Evolutionary conservation across 2,888 invertebrate genomes (phyloP).

Genomic region (Aphidoletes aphidimyza): DNA sequence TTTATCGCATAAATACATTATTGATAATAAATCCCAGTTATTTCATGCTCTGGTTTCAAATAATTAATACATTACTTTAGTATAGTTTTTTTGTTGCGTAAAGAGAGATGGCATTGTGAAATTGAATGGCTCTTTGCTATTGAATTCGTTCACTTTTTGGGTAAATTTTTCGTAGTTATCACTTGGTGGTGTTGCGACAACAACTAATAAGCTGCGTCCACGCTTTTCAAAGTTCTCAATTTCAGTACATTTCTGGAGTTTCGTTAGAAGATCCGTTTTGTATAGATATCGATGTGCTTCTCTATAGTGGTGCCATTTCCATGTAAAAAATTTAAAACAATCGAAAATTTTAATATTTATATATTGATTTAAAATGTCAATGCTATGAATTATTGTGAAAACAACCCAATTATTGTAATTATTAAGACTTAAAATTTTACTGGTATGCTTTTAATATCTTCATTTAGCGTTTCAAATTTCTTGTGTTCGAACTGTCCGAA

Average conservation of each 20-base stretch:
- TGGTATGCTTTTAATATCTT: no score
- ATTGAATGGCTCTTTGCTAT: constrained; percentile 81
- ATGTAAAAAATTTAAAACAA: no score
- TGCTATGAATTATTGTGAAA: no score
- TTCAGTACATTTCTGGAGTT: constrained; percentile 72
- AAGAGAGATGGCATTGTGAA: constrained; percentile 75
- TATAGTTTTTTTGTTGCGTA: constrained; percentile 58
- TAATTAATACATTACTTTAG: constrained; percentile 56
- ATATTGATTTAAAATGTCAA: no score
- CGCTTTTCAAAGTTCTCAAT: constrained; percentile 70
- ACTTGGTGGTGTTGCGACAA: constrained; percentile 87
- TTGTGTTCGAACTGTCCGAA: no score
- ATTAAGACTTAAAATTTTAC: no score
- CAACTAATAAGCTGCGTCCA: constrained; percentile 85
- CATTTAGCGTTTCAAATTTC: no score
- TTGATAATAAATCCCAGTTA: no score
- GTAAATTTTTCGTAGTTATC: constrained; percentile 80
- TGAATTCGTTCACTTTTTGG: constrained; percentile 81
- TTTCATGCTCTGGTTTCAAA: no score
- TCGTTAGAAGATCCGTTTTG: constrained; percentile 71
- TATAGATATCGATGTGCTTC: constrained; percentile 84
- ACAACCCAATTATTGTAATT: no score
- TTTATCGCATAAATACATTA: no score
- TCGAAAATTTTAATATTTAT: no score
- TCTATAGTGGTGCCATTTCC: constrained; percentile 60